These are phyloP conservation scores for Xanthia icteritia DNA, from an alignment of 2,888 invertebrate species.

Conservation along the genomic window DNA sequence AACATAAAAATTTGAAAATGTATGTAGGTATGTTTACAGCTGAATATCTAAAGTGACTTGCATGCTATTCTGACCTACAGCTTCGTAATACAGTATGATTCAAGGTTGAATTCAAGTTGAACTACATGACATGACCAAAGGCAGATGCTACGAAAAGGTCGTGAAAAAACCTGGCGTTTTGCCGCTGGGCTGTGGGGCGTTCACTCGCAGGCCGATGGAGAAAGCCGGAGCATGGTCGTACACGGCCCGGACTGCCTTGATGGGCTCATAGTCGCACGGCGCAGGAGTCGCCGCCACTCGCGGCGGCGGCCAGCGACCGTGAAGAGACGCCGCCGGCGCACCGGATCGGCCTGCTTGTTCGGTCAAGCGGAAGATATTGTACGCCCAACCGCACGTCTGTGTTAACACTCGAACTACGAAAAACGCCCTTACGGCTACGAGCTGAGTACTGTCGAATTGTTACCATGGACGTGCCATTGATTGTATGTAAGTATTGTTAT, in stretches of 20 bases:
- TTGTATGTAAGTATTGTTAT: conserved; percentile 27
- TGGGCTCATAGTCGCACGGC: conserved; percentile 97
- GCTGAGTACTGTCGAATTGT: background rate
- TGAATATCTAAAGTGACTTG: background rate
- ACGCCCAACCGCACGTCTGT: conserved; percentile 36
- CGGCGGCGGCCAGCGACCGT: conserved; percentile 94
- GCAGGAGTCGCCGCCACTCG: conserved; percentile 94
- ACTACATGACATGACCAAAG: conserved; percentile 39
- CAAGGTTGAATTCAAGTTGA: conserved; percentile 5
- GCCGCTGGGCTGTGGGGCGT: conserved; percentile 83
- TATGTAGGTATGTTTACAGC: background rate
- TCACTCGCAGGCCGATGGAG: conserved; percentile 91
- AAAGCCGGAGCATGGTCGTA: conserved; percentile 91
- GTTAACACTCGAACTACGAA: conserved; percentile 17
- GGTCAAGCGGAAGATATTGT: conserved; percentile 58
- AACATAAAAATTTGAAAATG: background rate
- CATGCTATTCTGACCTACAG: conserved; percentile 9
- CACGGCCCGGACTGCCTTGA: conserved; percentile 91
- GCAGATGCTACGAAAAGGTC: conserved; percentile 55
- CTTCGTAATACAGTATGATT: conserved; percentile 9
- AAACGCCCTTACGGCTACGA: background rate
- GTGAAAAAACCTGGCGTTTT: conserved; percentile 89
- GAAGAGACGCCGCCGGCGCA: conserved; percentile 94
- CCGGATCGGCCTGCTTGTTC: conserved; percentile 91
- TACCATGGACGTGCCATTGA: conserved; percentile 11